Evolutionary conservation across 2,888 invertebrate genomes (phyloP).

Genomic region (Troilus luridus): DNA sequence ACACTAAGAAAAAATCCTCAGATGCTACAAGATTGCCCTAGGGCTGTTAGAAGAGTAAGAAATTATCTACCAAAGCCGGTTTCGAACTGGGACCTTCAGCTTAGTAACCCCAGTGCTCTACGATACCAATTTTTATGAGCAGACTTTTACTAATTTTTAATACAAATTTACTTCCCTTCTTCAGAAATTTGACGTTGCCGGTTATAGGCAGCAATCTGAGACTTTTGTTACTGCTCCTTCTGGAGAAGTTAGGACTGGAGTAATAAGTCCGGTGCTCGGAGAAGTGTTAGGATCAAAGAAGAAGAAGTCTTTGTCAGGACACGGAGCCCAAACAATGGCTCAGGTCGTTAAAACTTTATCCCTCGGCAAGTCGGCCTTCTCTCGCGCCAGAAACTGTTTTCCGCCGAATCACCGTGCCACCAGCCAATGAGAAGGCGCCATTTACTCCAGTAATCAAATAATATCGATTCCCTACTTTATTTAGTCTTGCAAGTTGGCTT

Average conservation of each 20-base stretch:
- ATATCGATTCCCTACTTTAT: neutral
- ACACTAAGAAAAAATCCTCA: too few species aligned
- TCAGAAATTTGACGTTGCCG: neutral
- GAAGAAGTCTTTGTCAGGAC: constrained; percentile 6
- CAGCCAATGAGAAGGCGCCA: constrained; percentile 23
- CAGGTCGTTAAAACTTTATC: constrained; percentile 23
- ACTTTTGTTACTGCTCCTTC: neutral
- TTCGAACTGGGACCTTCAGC: too few species aligned
- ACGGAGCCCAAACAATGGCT: constrained; percentile 16
- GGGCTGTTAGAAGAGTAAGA: too few species aligned
- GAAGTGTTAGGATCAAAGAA: constrained; percentile 20
- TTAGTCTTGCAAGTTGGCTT: neutral
- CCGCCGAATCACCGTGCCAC: constrained; percentile 12
- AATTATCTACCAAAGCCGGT: too few species aligned
- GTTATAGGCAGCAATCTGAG: neutral
- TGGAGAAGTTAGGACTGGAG: neutral
- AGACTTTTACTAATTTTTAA: neutral
- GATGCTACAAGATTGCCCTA: too few species aligned
- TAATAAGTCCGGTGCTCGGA: neutral
- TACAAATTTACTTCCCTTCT: neutral
- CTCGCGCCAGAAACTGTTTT: constrained; percentile 3
- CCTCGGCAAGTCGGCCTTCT: neutral
- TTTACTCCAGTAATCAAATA: neutral
- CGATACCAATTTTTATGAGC: too few species aligned
- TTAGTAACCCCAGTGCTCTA: too few species aligned